A percentile compares a stretch with the other conserved stretches of the same genome.
Conservation (phyloP, 2,888 invertebrate species). For the Macrosiphum euphorbiae region DNA sequence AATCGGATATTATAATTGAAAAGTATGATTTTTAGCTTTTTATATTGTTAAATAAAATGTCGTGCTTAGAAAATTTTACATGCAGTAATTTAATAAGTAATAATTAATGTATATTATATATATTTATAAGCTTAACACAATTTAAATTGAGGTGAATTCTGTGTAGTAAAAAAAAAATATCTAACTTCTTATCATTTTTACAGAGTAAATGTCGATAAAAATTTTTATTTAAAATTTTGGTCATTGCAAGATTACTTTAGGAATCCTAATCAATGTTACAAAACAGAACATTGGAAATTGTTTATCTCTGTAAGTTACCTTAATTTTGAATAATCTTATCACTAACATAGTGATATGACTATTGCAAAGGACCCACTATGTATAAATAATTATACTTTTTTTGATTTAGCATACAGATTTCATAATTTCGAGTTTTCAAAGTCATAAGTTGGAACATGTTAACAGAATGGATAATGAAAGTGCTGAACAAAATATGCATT, state of each 20-base stretch:
- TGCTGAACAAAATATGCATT: slow-evolving; percentile 73
- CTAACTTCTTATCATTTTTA: slow-evolving; percentile 34
- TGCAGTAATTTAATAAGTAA: too few species aligned
- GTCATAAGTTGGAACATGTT: slow-evolving; percentile 84
- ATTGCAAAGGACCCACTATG: too few species aligned
- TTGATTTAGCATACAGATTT: slow-evolving; percentile 85
- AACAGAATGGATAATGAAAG: slow-evolving; percentile 67
- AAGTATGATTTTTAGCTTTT: slow-evolving; percentile 67
- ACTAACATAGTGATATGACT: not conserved
- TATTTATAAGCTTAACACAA: too few species aligned
- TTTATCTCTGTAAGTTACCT: slow-evolving; percentile 84
- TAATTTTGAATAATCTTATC: slow-evolving; percentile 24
- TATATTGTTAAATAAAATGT: not conserved
- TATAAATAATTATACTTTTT: slow-evolving; percentile 46
- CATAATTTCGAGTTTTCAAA: slow-evolving; percentile 89
- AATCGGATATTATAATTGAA: slow-evolving; percentile 62
- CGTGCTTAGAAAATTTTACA: not conserved
- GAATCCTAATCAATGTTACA: slow-evolving; percentile 92
- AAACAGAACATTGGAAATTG: slow-evolving; percentile 90
- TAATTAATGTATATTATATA: not conserved
- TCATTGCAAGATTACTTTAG: slow-evolving; percentile 96
- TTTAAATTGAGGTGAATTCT: too few species aligned
- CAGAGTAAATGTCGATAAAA: slow-evolving; percentile 83
- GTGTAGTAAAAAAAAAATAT: not conserved
- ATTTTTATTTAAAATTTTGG: slow-evolving; percentile 98